These are phyloP conservation scores for Lysandra coridon DNA, from an alignment of 2,888 invertebrate genomes.

Conservation along the genomic window DNA sequence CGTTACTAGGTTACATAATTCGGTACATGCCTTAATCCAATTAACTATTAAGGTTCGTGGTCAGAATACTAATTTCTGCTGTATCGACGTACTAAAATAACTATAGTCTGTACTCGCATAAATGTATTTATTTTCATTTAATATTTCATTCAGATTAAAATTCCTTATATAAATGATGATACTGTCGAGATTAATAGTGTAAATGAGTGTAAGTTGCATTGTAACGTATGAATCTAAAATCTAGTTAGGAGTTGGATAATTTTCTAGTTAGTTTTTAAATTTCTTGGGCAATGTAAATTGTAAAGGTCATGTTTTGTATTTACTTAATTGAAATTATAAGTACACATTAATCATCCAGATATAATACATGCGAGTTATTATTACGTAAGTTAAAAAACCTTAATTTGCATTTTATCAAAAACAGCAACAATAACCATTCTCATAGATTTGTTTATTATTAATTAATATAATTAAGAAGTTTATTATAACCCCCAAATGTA, in stretches of 20 bases:
- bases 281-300: too few species aligned
- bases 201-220: too few species aligned
- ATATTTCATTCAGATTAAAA: too few species aligned
- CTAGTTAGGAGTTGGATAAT: too few species aligned
- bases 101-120: neutral
- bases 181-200: too few species aligned
- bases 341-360: slow-evolving; percentile 2
- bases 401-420: slow-evolving; percentile 55
- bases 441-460: slow-evolving; percentile 23
- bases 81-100: neutral
- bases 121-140: neutral
- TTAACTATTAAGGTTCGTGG: slow-evolving; percentile 80
- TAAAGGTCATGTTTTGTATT: neutral
- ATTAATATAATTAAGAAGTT: slow-evolving; percentile 26
- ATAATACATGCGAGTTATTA: neutral
- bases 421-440: slow-evolving; percentile 24
- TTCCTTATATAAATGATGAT: too few species aligned
- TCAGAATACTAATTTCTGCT: slow-evolving; percentile 70
- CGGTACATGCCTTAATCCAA: slow-evolving; percentile 79
- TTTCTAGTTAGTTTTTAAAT: too few species aligned
- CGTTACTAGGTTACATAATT: slow-evolving; percentile 76
- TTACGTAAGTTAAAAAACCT: slow-evolving; percentile 37
- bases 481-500: slow-evolving; percentile 17
- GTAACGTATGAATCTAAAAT: too few species aligned
- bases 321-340: neutral